These are phyloP conservation scores for Oenanthe oenanthe DNA, from an alignment of 2,113 vertebrate genomes.

Conservation along the genomic window DNA sequence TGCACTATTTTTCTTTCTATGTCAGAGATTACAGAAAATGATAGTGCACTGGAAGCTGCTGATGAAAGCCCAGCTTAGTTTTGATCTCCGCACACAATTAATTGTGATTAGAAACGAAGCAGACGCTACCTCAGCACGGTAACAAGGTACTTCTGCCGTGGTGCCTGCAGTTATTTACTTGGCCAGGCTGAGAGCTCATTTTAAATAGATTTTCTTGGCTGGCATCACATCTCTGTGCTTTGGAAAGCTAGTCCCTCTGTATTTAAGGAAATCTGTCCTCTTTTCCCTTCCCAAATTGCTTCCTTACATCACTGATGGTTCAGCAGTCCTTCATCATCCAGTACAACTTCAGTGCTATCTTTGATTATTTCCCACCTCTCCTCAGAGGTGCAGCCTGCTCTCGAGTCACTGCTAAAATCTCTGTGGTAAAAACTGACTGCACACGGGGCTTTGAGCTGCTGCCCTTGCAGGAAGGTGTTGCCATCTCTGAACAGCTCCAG, in stretches of 20 bases:
- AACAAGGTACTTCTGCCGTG: background rate
- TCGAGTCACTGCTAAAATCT: background rate
- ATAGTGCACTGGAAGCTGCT: background rate
- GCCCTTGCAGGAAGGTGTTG: background rate
- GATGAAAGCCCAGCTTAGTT: background rate
- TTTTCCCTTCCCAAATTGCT: background rate
- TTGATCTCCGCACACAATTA: background rate
- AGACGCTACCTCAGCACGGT: slow-evolving; percentile 30
- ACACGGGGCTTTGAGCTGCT: background rate
- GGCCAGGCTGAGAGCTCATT: background rate
- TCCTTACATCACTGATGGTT: background rate
- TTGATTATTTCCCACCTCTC: background rate
- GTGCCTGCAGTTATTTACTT: slow-evolving; percentile 43
- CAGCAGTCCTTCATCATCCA: background rate
- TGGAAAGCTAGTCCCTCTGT: background rate
- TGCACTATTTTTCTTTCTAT: background rate
- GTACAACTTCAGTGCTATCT: background rate
- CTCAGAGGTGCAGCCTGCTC: background rate
- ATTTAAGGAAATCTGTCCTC: background rate
- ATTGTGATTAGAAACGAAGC: slow-evolving; percentile 1
- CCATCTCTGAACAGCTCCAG: background rate
- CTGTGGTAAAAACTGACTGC: background rate
- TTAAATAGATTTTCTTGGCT: background rate
- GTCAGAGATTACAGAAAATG: background rate
- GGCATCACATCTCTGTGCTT: background rate